phyloP scores from a whole-genome alignment of 1,140 invertebrate genomes.

The Pectinophora gossypiella region DNA sequence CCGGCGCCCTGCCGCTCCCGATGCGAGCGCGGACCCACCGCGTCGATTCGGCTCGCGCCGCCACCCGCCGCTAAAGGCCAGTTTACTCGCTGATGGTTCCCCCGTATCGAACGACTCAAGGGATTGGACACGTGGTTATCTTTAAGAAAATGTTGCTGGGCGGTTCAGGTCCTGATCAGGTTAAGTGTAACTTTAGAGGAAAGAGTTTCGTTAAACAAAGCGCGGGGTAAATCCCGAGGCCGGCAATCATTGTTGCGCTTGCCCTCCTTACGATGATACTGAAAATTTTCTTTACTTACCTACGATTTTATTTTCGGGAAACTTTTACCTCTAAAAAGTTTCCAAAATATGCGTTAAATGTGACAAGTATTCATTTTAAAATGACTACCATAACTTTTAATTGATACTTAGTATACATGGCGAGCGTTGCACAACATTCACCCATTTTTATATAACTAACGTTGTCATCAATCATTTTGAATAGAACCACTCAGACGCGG shows the following conservation, averaged over 20 bases:
- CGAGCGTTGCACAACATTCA: no score
- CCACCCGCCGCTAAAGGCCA: background rate
- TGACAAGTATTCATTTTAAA: no score
- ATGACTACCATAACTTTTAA: no score
- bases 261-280: background rate
- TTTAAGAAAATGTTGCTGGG: background rate
- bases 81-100: constrained; percentile 1
- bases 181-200: constrained; percentile 12
- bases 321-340: no score
- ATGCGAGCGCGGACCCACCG: constrained; percentile 33
- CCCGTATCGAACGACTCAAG: background rate
- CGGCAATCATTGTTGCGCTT: constrained; percentile 10
- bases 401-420: no score
- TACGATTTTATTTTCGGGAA: no score
- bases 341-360: no score
- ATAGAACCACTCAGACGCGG: background rate
- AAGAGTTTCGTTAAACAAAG: constrained; percentile 16
- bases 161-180: constrained; percentile 14
- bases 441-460: no score
- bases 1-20: constrained; percentile 31
- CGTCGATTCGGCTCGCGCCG: constrained; percentile 17
- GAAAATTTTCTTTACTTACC: no score
- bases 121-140: background rate
- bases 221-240: constrained; percentile 8
- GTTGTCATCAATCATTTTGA: background rate